Conservation (phyloP, 53 echinoderm and acorn worm genomes). For the Glandiceps talaboti region DNA sequence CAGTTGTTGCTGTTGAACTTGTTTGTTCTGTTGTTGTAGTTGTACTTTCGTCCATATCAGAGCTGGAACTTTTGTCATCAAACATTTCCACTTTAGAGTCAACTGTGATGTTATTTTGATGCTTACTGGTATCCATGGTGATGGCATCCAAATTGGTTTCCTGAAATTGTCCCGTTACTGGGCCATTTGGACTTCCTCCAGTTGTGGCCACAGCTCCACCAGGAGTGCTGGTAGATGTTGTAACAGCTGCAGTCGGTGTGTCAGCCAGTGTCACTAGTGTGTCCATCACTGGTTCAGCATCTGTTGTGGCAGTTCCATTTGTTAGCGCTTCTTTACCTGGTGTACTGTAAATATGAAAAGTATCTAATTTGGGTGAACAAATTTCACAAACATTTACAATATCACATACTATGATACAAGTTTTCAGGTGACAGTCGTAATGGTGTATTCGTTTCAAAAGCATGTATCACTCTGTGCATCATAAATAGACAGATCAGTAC, state of each 20-base stretch:
- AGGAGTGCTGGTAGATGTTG: background rate
- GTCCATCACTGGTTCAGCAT: background rate
- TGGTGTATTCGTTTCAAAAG: too few relatives aligned
- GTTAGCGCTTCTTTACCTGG: background rate
- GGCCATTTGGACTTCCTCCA: background rate
- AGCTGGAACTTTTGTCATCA: background rate
- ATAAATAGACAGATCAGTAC: too few relatives aligned
- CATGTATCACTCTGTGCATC: too few relatives aligned
- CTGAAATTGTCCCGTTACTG: background rate
- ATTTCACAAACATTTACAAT: too few relatives aligned
- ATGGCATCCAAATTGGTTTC: background rate
- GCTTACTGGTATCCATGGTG: background rate
- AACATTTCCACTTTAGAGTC: too few relatives aligned
- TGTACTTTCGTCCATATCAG: background rate
- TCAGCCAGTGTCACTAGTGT: background rate
- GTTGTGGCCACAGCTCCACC: background rate
- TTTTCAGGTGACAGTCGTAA: too few relatives aligned
- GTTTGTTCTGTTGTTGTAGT: background rate
- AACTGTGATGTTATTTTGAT: background rate
- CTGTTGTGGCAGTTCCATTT: background rate
- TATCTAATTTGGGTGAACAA: too few relatives aligned
- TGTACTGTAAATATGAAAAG: background rate
- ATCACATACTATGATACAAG: too few relatives aligned
- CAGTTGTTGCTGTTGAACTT: background rate
- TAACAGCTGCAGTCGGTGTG: background rate